These are phyloP conservation scores for Acleris emargana DNA, from an alignment of 2,888 invertebrate genomes.

Conservation along the genomic window DNA sequence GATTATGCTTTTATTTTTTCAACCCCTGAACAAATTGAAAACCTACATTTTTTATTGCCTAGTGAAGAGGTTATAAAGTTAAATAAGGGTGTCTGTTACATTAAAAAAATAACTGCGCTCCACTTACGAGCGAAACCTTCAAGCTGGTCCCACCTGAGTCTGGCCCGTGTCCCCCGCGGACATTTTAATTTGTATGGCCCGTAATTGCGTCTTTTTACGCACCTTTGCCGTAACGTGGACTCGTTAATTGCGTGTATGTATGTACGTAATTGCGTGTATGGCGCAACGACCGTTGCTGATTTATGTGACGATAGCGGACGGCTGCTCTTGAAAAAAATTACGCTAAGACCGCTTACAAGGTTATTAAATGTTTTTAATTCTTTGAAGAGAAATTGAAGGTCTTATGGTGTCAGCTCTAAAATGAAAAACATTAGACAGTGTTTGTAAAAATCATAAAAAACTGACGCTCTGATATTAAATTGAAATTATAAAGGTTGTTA, in stretches of 20 bases:
- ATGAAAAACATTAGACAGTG: no score
- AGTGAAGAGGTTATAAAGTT: background rate
- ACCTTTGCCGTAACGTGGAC: constrained; percentile 21
- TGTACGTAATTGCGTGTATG: constrained; percentile 17
- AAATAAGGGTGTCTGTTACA: background rate
- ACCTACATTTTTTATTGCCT: no score
- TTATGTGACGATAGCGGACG: constrained; percentile 32
- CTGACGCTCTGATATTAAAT: no score
- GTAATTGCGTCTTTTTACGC: constrained; percentile 34
- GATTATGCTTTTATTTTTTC: no score
- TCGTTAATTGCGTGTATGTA: constrained; percentile 15
- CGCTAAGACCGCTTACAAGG: background rate
- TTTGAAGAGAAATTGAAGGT: background rate
- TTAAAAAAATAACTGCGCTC: background rate
- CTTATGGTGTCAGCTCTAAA: no score
- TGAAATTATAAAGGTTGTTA: no score
- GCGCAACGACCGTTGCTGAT: constrained; percentile 31
- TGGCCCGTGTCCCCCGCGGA: constrained; percentile 10
- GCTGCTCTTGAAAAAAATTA: constrained; percentile 17
- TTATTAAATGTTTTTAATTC: background rate
- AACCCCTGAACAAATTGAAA: no score
- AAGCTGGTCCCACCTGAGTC: background rate
- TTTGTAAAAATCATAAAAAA: no score
- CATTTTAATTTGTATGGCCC: constrained; percentile 33
- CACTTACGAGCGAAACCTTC: background rate